Evolutionary conservation across 2,888 invertebrate genomes (phyloP).

Genomic region (Pyrrhosoma nymphula): DNA sequence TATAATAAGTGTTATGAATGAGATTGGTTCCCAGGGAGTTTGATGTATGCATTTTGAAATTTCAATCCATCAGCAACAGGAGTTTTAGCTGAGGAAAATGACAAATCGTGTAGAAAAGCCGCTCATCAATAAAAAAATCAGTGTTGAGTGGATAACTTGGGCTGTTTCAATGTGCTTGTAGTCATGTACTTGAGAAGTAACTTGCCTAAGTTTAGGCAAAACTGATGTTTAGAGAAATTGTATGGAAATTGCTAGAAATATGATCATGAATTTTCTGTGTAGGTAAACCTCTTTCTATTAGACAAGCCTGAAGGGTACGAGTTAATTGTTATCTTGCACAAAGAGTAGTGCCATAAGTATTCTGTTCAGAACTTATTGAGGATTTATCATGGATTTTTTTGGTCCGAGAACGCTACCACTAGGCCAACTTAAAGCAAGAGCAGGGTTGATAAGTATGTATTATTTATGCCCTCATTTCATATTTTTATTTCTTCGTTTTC

Average conservation of each 20-base stretch:
- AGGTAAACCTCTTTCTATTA: neutral
- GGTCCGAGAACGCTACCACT: neutral
- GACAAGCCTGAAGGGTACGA: neutral
- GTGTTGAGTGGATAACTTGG: neutral
- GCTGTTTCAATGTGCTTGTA: conserved; percentile 33
- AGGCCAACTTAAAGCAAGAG: neutral
- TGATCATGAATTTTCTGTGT: neutral
- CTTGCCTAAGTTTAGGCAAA: neutral
- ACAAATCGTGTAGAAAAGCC: neutral
- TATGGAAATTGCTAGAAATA: neutral
- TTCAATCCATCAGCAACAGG: neutral
- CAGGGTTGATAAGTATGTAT: neutral
- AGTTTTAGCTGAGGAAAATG: neutral
- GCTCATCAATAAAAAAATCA: neutral
- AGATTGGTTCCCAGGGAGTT: neutral
- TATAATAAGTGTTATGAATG: neutral
- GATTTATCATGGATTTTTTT: neutral
- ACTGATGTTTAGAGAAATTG: neutral
- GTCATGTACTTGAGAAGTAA: neutral
- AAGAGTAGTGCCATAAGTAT: neutral
- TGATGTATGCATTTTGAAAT: neutral
- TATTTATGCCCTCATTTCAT: neutral
- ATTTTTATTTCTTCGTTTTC: neutral
- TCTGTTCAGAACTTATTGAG: neutral
- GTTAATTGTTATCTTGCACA: neutral